phyloP scores from a whole-genome alignment of 2,888 invertebrate genomes.

The Trachelus stipa region DNA sequence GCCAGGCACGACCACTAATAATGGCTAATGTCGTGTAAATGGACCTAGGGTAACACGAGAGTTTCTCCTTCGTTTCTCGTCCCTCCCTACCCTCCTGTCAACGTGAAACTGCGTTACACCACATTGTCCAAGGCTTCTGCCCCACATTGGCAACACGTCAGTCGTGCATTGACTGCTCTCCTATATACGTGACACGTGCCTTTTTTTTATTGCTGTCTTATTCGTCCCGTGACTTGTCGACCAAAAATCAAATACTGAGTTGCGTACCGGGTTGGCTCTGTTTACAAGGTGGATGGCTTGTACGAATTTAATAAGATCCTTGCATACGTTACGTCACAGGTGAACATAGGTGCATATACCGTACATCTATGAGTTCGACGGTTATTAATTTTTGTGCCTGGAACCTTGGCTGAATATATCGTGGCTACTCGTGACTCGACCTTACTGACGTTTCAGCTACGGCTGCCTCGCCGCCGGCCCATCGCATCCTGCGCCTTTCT shows the following conservation, averaged over 20 bases:
- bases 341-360: neutral
- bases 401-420: neutral
- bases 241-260: neutral
- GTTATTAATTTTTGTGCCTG: neutral
- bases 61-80: neutral
- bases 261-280: neutral
- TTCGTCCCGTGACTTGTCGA: too few species aligned
- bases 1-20: neutral
- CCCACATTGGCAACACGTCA: too few species aligned
- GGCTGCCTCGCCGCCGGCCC: neutral
- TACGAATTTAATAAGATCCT: neutral
- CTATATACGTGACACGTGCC: neutral
- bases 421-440: neutral
- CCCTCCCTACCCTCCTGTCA: neutral
- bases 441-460: neutral
- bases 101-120: neutral
- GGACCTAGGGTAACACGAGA: neutral
- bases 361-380: neutral
- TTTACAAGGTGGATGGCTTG: neutral
- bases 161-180: too few species aligned
- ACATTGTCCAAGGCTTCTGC: neutral
- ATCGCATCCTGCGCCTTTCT: neutral
- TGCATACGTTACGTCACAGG: neutral
- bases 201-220: neutral
- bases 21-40: conserved; percentile 6